These are phyloP conservation scores for Imbricaverruca yamaguchii DNA, from an alignment of 2,888 invertebrate genomes.

Conservation along the genomic window DNA sequence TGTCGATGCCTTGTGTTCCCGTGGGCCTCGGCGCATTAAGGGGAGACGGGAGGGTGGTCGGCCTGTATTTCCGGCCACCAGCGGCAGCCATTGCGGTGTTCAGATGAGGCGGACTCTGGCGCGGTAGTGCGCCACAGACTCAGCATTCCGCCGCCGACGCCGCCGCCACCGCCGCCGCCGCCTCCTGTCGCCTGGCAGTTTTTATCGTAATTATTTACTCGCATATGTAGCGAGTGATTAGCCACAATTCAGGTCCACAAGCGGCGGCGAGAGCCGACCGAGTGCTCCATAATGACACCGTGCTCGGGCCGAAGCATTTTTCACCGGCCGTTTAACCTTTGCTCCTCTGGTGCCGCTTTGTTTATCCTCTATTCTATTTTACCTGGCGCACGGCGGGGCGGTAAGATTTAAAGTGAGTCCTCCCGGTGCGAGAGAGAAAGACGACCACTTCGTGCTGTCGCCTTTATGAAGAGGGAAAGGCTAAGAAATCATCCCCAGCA, in stretches of 20 bases:
- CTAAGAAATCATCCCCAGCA: neutral
- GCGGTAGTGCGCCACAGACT: neutral
- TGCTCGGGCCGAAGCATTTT: neutral
- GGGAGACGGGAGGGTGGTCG: no score
- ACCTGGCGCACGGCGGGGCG: neutral
- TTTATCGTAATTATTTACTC: neutral
- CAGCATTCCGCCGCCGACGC: neutral
- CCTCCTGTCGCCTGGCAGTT: neutral
- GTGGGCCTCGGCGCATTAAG: no score
- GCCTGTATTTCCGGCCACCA: no score
- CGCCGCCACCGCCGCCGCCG: neutral
- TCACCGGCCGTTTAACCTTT: neutral
- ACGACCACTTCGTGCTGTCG: neutral
- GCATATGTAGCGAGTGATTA: neutral
- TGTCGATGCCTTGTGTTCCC: no score
- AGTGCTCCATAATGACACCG: neutral
- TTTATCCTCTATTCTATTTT: neutral
- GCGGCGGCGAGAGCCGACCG: neutral
- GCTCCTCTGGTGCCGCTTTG: neutral
- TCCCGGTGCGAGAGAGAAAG: slow-evolving; percentile 2
- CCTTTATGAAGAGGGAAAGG: slow-evolving; percentile 13
- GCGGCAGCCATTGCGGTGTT: neutral
- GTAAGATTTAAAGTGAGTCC: neutral
- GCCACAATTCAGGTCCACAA: neutral
- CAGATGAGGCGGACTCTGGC: neutral